Evolutionary conservation across 2,888 invertebrate species (phyloP).

Genomic region (Idaea aversata): DNA sequence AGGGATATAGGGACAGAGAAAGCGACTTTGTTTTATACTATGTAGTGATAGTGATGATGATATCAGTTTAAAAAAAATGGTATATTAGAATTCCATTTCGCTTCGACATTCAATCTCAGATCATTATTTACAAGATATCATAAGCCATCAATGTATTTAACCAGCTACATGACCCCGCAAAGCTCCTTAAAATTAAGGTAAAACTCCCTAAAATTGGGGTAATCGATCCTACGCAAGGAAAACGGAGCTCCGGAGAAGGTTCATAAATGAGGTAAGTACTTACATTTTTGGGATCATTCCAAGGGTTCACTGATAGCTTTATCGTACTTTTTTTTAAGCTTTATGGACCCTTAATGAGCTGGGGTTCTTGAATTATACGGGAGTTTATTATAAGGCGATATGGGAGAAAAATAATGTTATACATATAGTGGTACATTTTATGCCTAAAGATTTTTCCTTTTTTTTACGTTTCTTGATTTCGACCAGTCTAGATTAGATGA

Average conservation of each 20-base stretch:
- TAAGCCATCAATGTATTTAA: neutral
- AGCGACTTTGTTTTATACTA: too few species aligned
- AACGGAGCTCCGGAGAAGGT: slow-evolving; percentile 15
- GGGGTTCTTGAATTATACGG: slow-evolving; percentile 21
- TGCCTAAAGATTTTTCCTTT: neutral
- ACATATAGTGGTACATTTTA: neutral
- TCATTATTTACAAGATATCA: neutral
- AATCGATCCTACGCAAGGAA: slow-evolving; percentile 52
- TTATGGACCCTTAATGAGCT: slow-evolving; percentile 36
- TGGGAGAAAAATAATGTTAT: neutral
- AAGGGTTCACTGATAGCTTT: slow-evolving; percentile 52
- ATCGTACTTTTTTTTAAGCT: slow-evolving; percentile 45
- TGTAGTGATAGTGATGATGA: too few species aligned
- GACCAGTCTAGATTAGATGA: neutral
- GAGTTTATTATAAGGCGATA: neutral
- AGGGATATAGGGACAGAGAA: too few species aligned
- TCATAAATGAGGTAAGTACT: slow-evolving; percentile 42
- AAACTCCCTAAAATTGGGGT: slow-evolving; percentile 49
- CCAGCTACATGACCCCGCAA: neutral
- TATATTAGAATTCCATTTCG: too few species aligned
- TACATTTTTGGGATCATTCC: slow-evolving; percentile 38
- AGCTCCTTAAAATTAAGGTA: neutral
- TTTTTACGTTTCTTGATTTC: neutral
- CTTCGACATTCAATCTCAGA: too few species aligned
- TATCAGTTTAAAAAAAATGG: too few species aligned